A percentile compares a stretch with the other conserved stretches of the same genome.
phyloP scores from a whole-genome alignment of 2,797 vertebrate species.

The Sciurus vulgaris region DNA sequence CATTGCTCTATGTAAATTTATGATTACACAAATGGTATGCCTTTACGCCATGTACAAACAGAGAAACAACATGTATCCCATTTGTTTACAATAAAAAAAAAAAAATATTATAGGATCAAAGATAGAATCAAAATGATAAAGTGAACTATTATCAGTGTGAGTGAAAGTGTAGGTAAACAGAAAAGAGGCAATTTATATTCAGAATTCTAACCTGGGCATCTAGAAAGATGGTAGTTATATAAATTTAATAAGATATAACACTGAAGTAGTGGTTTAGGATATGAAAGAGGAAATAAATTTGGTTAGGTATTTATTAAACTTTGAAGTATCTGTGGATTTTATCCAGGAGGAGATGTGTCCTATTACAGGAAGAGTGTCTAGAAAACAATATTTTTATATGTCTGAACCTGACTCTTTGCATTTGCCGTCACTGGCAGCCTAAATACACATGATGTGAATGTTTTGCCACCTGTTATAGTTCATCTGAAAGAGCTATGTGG shows the following conservation, averaged over 20 bases:
- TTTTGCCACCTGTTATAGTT: conserved; percentile 56
- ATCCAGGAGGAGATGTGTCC: conserved; percentile 69
- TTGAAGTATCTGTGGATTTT: conserved; percentile 65
- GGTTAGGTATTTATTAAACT: conserved; percentile 55
- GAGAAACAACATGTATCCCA: too few species aligned
- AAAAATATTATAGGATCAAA: background rate
- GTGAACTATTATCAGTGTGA: background rate
- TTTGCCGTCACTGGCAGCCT: conserved; percentile 37
- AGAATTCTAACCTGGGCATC: background rate
- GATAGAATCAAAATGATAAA: background rate
- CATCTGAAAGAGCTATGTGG: conserved; percentile 23
- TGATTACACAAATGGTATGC: too few species aligned
- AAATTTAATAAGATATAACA: background rate
- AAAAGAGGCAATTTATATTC: background rate
- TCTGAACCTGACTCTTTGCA: conserved; percentile 62
- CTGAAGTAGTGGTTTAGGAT: background rate
- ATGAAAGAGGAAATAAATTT: conserved; percentile 53
- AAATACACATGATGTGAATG: background rate
- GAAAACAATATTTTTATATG: conserved; percentile 66
- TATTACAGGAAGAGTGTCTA: conserved; percentile 70
- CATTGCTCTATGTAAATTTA: too few species aligned
- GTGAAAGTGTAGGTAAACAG: background rate
- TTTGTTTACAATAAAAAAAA: too few species aligned
- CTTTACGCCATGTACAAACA: too few species aligned
- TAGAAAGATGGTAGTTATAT: background rate